These are phyloP conservation scores for Acipenser ruthenus DNA, from an alignment of 2,797 vertebrate genomes.

Conservation along the genomic window DNA sequence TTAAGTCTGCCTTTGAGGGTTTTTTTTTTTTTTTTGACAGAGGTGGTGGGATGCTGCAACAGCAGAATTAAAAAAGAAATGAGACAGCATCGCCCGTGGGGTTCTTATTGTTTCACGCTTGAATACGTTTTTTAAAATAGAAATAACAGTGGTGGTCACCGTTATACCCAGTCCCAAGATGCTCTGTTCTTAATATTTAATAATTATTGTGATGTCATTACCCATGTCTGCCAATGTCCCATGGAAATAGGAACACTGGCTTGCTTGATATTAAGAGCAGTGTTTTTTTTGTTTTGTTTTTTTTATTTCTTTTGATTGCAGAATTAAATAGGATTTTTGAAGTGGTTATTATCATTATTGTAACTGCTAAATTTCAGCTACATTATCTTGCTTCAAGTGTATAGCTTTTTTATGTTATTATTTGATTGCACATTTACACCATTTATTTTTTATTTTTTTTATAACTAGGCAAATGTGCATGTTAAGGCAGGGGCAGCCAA, in stretches of 20 bases:
- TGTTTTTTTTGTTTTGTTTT: constrained; percentile 16
- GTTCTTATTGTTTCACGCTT: constrained; percentile 67
- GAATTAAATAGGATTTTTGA: constrained; percentile 52
- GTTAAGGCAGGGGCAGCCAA: too few relatives aligned
- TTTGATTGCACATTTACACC: too few relatives aligned
- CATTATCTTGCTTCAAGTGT: too few relatives aligned
- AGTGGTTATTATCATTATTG: constrained; percentile 44
- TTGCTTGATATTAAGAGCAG: constrained; percentile 55
- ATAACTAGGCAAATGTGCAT: not conserved
- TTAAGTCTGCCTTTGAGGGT: too few relatives aligned
- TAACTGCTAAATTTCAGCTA: not conserved
- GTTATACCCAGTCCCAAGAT: constrained; percentile 51
- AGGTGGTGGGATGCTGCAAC: constrained; percentile 58
- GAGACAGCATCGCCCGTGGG: constrained; percentile 58
- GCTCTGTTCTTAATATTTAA: constrained; percentile 60
- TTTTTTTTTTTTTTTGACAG: constrained; percentile 48
- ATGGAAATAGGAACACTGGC: constrained; percentile 49
- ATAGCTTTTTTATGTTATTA: too few relatives aligned
- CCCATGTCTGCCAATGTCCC: constrained; percentile 58
- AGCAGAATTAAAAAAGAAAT: constrained; percentile 61
- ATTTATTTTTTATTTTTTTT: not conserved
- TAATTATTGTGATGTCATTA: constrained; percentile 71
- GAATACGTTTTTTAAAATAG: constrained; percentile 57
- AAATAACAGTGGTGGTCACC: constrained; percentile 58
- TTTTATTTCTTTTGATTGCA: constrained; percentile 55